These are phyloP conservation scores for Electrophaes corylata DNA, from an alignment of 2,888 invertebrate species.

Conservation along the genomic window DNA sequence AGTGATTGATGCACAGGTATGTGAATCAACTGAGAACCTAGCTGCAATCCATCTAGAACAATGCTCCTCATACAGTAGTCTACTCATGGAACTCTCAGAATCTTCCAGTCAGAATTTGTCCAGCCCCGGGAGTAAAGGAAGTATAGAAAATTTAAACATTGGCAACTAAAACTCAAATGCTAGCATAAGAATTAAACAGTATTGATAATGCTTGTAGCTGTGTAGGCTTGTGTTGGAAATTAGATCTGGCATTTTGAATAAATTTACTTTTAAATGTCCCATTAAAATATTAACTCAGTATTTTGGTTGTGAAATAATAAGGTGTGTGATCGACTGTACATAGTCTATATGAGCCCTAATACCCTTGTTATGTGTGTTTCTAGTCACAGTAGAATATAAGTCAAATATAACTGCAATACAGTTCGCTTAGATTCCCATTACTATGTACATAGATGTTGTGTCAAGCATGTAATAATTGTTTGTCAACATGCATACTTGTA, in stretches of 20 bases:
- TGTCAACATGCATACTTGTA: conserved; percentile 58
- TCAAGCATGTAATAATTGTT: conserved; percentile 60
- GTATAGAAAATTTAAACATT: conserved; percentile 63
- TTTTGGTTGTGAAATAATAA: conserved; percentile 72
- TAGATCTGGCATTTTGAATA: conserved; percentile 23
- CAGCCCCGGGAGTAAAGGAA: conserved; percentile 68
- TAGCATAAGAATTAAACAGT: conserved; percentile 12
- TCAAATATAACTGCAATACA: conserved; percentile 77
- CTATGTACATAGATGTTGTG: conserved; percentile 56
- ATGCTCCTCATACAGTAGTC: conserved; percentile 75
- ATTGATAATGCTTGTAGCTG: conserved; percentile 28
- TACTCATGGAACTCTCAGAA: conserved; percentile 72
- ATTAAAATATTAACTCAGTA: conserved; percentile 57
- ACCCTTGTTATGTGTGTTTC: conserved; percentile 41
- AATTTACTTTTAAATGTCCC: conserved; percentile 44
- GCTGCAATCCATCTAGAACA: conserved; percentile 68
- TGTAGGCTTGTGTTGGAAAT: conserved; percentile 24
- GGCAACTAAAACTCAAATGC: conserved; percentile 49
- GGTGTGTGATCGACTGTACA: conserved; percentile 48
- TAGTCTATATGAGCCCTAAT: conserved; percentile 22
- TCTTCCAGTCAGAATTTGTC: conserved; percentile 70
- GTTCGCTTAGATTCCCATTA: conserved; percentile 58
- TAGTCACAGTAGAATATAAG: conserved; percentile 54
- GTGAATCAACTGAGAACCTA: conserved; percentile 82
- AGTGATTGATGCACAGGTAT: conserved; percentile 98